Conservation (phyloP, 2,797 vertebrate species). For the Malurus splendens region DNA sequence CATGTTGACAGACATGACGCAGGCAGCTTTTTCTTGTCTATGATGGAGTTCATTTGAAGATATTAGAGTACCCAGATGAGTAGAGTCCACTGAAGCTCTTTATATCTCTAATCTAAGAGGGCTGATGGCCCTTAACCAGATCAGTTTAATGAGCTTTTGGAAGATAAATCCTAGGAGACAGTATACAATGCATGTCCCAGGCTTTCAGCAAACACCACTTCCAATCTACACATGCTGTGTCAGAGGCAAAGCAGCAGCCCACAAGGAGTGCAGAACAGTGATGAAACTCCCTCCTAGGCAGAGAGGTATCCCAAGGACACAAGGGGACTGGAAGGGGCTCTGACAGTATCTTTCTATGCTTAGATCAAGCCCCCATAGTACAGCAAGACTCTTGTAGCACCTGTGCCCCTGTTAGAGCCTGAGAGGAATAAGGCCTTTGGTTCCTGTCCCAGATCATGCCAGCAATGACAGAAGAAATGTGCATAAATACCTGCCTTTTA, state of each 20-base stretch:
- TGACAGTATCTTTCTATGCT: background rate
- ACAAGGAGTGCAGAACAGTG: background rate
- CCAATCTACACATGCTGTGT: background rate
- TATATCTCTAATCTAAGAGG: slow-evolving; percentile 16
- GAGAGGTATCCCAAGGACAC: background rate
- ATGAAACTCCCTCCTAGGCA: background rate
- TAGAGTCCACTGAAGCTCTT: background rate
- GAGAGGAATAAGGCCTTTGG: background rate
- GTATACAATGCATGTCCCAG: background rate
- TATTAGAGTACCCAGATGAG: background rate
- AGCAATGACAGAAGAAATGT: fast-evolving
- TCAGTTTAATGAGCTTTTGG: slow-evolving; percentile 50
- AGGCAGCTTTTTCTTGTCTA: background rate
- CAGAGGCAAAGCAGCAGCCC: background rate
- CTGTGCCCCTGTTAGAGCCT: background rate
- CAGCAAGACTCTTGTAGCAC: background rate
- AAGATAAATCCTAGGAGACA: slow-evolving; percentile 28
- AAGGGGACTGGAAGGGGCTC: background rate
- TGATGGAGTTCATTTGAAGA: background rate
- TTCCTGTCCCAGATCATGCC: background rate
- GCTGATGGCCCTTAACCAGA: slow-evolving; percentile 48
- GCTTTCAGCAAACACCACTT: background rate
- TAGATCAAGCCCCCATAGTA: background rate
- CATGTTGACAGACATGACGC: background rate
- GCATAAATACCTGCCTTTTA: background rate